Conservation (phyloP, 2,888 invertebrate species). For the Rhaphigaster nebulosa region DNA sequence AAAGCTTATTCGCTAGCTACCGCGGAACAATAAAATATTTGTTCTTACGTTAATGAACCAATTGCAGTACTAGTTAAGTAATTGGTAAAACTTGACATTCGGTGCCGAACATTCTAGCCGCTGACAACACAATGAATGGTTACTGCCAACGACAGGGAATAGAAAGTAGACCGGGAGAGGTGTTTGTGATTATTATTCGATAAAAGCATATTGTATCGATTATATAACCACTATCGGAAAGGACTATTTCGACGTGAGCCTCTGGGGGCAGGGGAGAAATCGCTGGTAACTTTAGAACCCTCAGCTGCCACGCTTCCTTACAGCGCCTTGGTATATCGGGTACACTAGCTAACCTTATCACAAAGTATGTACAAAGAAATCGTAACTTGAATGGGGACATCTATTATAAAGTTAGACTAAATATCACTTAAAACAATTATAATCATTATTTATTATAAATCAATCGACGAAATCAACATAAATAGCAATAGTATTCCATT, state of each 20-base stretch:
- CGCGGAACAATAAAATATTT: too few relatives aligned
- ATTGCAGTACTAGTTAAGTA: too few relatives aligned
- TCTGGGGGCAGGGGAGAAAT: not conserved
- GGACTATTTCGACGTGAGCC: not conserved
- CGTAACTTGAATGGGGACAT: too few relatives aligned
- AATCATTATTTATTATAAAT: too few relatives aligned
- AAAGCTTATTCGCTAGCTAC: too few relatives aligned
- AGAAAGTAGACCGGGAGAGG: not conserved
- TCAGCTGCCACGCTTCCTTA: not conserved
- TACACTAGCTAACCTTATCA: too few relatives aligned
- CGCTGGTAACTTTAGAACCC: not conserved
- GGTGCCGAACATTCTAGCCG: not conserved
- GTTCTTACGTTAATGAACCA: too few relatives aligned
- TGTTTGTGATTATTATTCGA: slow-evolving; percentile 29
- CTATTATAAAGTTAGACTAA: too few relatives aligned
- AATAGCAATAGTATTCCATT: too few relatives aligned
- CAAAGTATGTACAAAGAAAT: too few relatives aligned
- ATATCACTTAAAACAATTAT: too few relatives aligned
- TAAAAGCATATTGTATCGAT: slow-evolving; percentile 8
- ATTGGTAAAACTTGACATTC: not conserved
- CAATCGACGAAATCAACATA: too few relatives aligned
- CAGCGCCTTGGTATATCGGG: not conserved
- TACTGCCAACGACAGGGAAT: not conserved
- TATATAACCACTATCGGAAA: not conserved
- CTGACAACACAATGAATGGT: not conserved